phyloP scores from a whole-genome alignment of 2,888 invertebrate species.

The Urechis unicinctus region DNA sequence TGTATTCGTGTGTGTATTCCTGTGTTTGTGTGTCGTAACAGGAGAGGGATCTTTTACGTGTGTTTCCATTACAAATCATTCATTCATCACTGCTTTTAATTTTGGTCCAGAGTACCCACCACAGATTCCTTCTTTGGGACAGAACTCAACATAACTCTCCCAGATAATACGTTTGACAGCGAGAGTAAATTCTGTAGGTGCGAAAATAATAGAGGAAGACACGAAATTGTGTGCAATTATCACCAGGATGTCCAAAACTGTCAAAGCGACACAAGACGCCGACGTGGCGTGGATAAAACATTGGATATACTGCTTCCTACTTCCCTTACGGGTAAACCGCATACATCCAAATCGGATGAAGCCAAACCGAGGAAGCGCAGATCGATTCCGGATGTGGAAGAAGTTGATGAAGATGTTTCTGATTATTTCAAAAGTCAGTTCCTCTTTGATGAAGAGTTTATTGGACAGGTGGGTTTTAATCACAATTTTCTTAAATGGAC shows the following conservation, averaged over 20 bases:
- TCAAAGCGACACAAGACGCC: conserved; percentile 2
- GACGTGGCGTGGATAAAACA: conserved; percentile 9
- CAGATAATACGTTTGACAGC: conserved; percentile 5
- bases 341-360: not conserved
- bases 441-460: conserved; percentile 13
- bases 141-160: conserved; percentile 8
- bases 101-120: conserved; percentile 16
- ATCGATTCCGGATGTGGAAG: not conserved
- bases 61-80: no score
- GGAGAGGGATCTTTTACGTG: no score
- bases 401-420: conserved; percentile 8
- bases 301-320: conserved; percentile 2
- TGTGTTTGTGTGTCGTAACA: no score
- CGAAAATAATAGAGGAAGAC: conserved; percentile 4
- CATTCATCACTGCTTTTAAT: no score
- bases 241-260: conserved; percentile 18
- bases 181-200: conserved; percentile 14
- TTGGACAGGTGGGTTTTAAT: conserved; percentile 13
- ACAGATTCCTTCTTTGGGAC: conserved; percentile 15
- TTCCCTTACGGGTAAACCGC: no score
- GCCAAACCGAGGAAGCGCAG: not conserved
- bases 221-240: conserved; percentile 17
- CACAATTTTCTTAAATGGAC: not conserved
- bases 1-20: no score
- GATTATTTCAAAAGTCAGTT: conserved; percentile 18